Base-by-base conservation (phyloP, 2,888 invertebrate species). In the Drosophila multiciliata region DNA sequence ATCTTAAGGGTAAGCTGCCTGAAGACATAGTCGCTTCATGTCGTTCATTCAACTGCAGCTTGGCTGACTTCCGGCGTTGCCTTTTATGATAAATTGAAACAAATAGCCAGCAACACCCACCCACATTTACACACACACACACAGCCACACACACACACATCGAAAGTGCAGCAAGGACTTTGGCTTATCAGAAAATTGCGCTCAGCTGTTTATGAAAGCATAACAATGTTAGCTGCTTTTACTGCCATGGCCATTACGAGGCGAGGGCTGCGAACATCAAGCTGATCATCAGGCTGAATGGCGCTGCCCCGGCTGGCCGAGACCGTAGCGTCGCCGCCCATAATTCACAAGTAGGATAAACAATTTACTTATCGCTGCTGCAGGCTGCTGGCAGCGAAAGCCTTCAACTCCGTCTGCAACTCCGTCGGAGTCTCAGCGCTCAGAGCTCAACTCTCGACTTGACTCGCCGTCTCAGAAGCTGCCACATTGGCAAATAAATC, bases 401-500 rank as follows among this genome's bases (percentile, higher is more conserved):
- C 67, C 64, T 70, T 67, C 49, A 69, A 58, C 74, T 67, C 62
- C 23, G 23, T 23, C 23, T 23, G 23, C 29, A 29, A 29, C 67
- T 67, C 20, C 26, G 48, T 1, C 53, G 48, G 58, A 62, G 64
- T 66, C 65, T 65, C 45, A 38, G 53, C 65, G 38, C 38, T 15
- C 15, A 45, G 26, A 40, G 53, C 64, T 60, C 48, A 49, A n/a
- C 49, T n/a, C 55, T 57, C 64, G 38, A 23, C 40, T 40, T 9
- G 9, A 26, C 45, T 49, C 49, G 26, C 49, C 15, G 23, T 23
- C 67, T 50, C 50, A 75, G 82, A 68, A 68, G 76, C 75, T 75
- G 75, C 88, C 88, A 86, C 85, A 86, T 86, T 86, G 78, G 83
- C 84, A 90, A 82, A 90, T 90, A 90, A 90, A 90, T 90, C 90